Evolutionary conservation across 2,113 vertebrate species (phyloP).

Genomic region (Plectropomus leopardus): DNA sequence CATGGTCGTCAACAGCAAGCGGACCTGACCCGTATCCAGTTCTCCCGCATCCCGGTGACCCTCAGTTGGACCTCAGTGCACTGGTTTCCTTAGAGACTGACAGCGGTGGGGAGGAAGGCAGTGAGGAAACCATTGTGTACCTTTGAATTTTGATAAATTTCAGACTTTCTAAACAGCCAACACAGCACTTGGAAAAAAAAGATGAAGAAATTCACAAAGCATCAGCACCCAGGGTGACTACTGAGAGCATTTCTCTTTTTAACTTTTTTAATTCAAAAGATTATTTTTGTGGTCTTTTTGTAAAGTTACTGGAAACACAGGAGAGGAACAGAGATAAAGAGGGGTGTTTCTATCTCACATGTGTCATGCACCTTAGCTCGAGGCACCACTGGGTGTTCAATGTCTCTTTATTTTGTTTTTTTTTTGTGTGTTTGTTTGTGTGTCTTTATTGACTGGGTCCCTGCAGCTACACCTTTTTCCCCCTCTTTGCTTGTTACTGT

Average conservation of each 20-base stretch:
- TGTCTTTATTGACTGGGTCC: constrained; percentile 32
- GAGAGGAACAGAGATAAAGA: constrained; percentile 12
- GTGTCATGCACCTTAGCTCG: constrained; percentile 63
- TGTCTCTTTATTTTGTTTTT: constrained; percentile 28
- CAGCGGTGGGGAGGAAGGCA: constrained; percentile 76
- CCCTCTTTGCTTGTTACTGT: neutral
- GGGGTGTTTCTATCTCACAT: constrained; percentile 29
- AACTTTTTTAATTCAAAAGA: constrained; percentile 1
- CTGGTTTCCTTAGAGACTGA: constrained; percentile 81
- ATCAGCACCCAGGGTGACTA: neutral
- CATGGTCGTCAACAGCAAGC: constrained; percentile 63
- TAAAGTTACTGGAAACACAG: constrained; percentile 19
- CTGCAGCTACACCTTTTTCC: constrained; percentile 5
- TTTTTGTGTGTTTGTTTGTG: constrained; percentile 14
- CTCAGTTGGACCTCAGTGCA: constrained; percentile 63
- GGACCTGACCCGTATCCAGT: constrained; percentile 49
- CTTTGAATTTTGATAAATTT: constrained; percentile 83
- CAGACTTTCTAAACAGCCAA: constrained; percentile 16
- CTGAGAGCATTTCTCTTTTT: constrained; percentile 26
- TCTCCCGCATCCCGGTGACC: constrained; percentile 62
- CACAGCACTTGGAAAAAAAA: constrained; percentile 23
- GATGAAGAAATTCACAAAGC: neutral
- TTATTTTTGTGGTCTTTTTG: constrained; percentile 3
- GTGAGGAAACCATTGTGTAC: constrained; percentile 94
- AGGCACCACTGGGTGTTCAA: constrained; percentile 43